Conservation (phyloP, 2,113 vertebrate genomes). For the Eulacestoma nigropectus region DNA sequence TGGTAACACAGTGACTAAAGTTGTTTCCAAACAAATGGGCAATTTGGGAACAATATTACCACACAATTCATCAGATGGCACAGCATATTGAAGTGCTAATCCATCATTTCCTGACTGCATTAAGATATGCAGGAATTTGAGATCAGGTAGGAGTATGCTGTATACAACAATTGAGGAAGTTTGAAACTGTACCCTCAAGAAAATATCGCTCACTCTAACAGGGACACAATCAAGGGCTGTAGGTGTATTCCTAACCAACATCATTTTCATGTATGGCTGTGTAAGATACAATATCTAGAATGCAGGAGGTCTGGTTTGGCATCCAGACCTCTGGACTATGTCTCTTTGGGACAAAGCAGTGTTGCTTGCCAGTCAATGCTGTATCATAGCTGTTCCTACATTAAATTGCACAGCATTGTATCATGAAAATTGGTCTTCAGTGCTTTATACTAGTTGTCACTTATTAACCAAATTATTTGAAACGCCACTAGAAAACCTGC, state of each 20-base stretch:
- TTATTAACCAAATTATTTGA: background rate
- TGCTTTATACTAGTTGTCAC: background rate
- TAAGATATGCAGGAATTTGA: background rate
- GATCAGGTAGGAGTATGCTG: background rate
- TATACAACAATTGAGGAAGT: background rate
- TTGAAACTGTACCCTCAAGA: background rate
- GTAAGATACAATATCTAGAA: background rate
- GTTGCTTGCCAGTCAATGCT: background rate
- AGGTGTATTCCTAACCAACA: background rate
- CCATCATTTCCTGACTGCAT: background rate
- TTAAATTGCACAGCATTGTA: background rate
- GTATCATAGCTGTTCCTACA: background rate
- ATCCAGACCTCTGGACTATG: background rate
- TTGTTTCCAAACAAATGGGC: background rate
- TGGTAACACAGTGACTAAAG: background rate
- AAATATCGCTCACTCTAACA: background rate
- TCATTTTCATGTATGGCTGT: background rate
- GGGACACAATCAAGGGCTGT: background rate
- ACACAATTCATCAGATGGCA: background rate
- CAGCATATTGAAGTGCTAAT: background rate
- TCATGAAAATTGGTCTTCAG: background rate
- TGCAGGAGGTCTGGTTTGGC: background rate
- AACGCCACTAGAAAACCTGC: background rate
- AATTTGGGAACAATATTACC: background rate
- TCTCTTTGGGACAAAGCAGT: background rate